These are phyloP conservation scores for Dysidea cf. avara DNA, from an alignment of 37 sponge, comb jelly and placozoan species.

Conservation along the genomic window DNA sequence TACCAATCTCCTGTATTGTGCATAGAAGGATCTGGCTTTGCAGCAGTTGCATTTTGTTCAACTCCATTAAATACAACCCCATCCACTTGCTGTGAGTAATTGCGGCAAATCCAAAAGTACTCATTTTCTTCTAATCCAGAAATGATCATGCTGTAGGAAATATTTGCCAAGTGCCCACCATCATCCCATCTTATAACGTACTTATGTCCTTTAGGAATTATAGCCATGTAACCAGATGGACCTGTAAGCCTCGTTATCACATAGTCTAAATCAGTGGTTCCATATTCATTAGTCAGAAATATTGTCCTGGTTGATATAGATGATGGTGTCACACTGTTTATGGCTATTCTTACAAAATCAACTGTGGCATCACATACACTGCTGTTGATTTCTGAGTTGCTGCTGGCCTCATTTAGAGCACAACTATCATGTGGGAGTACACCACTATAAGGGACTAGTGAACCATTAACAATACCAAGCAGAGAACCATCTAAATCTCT, in stretches of 20 bases:
- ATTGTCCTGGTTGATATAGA: too few relatives aligned
- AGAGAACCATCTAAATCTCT: constrained; percentile 88
- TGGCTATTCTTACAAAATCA: too few relatives aligned
- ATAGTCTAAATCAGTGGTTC: constrained; percentile 37
- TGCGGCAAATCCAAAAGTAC: constrained; percentile 44
- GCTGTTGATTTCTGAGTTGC: too few relatives aligned
- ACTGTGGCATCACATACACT: too few relatives aligned
- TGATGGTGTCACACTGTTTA: too few relatives aligned
- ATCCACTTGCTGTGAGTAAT: constrained; percentile 47
- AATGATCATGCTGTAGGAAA: constrained; percentile 38
- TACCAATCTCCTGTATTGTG: constrained; percentile 58
- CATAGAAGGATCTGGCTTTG: constrained; percentile 18
- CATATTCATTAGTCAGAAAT: too few relatives aligned
- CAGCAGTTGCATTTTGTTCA: not conserved
- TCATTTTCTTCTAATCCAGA: constrained; percentile 31
- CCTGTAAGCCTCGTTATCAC: constrained; percentile 64
- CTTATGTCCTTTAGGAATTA: constrained; percentile 49
- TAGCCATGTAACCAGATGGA: constrained; percentile 82
- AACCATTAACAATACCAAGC: constrained; percentile 50
- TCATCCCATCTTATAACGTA: constrained; percentile 57
- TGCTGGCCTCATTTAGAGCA: too few relatives aligned
- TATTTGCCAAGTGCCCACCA: constrained; percentile 50
- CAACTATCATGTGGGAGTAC: too few relatives aligned
- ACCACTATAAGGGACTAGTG: too few relatives aligned
- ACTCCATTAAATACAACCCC: constrained; percentile 10